phyloP scores from a whole-genome alignment of 2,113 vertebrate species.

The Crocuta crocuta region DNA sequence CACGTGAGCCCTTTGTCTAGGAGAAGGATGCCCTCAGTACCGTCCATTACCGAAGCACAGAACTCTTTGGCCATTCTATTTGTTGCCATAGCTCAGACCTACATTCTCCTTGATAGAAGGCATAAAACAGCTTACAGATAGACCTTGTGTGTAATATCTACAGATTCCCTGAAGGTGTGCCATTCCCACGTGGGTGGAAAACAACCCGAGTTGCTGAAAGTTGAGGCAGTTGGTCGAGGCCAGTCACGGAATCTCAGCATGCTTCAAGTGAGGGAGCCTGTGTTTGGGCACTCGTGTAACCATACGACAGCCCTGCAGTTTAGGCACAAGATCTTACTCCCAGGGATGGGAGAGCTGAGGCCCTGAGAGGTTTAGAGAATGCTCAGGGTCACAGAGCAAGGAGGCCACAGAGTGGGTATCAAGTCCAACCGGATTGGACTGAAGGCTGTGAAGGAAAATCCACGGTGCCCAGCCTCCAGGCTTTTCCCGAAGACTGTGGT shows the following conservation, averaged over 20 bases:
- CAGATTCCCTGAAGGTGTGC: background rate
- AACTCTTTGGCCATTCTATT: background rate
- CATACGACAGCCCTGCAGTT: background rate
- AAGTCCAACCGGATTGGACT: background rate
- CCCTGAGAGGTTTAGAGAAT: background rate
- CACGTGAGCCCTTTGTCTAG: background rate
- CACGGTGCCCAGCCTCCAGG: background rate
- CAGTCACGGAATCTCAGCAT: background rate
- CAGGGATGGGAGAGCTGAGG: background rate
- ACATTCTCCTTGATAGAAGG: background rate
- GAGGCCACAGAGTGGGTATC: constrained; percentile 59
- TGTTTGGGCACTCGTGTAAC: background rate
- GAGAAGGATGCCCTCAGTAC: background rate
- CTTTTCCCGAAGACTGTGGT: background rate
- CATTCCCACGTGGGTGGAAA: background rate
- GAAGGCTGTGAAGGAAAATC: background rate
- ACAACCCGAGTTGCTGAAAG: background rate
- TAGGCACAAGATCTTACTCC: background rate
- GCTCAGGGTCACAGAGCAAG: constrained; percentile 66
- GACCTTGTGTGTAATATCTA: background rate
- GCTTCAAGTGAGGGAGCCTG: background rate
- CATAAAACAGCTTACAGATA: background rate
- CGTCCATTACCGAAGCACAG: background rate
- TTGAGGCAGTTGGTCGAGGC: background rate
- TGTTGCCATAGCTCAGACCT: background rate